A percentile compares a stretch with the other conserved stretches of the same genome.
These are phyloP conservation scores for Sitta carolinensis DNA, from an alignment of 2,797 vertebrate species.

Conservation along the genomic window DNA sequence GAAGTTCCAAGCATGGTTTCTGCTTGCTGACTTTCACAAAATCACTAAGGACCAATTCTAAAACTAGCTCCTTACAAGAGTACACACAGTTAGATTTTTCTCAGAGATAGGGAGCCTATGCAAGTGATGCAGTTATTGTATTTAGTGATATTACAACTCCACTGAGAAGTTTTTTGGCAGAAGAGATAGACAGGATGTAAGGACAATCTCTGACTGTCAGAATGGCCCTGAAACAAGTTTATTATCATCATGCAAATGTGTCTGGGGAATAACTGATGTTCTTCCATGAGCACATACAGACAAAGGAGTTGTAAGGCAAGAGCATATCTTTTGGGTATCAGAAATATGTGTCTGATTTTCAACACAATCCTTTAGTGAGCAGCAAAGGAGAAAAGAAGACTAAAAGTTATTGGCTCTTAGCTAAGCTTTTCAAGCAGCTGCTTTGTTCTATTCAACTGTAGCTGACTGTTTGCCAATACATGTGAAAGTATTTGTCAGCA, in stretches of 20 bases:
- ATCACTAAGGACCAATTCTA: neutral
- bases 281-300: neutral
- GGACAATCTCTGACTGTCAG: neutral
- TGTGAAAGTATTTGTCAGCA: constrained; percentile 62
- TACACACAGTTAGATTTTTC: neutral
- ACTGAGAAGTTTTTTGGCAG: neutral
- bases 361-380: neutral
- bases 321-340: neutral
- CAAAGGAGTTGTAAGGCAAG: neutral
- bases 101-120: neutral
- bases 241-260: neutral
- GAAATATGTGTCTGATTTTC: constrained; percentile 10
- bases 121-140: neutral
- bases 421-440: constrained; percentile 14
- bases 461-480: constrained; percentile 55
- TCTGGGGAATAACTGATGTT: neutral
- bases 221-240: neutral
- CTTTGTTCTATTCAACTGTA: constrained; percentile 39
- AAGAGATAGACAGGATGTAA: neutral
- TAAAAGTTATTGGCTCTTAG: constrained; percentile 53
- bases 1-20: neutral
- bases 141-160: neutral
- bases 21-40: neutral
- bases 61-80: neutral
- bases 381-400: constrained; percentile 37